Base-by-base conservation (phyloP, 2,888 invertebrate species). In the Diplazon laetatorius region DNA sequence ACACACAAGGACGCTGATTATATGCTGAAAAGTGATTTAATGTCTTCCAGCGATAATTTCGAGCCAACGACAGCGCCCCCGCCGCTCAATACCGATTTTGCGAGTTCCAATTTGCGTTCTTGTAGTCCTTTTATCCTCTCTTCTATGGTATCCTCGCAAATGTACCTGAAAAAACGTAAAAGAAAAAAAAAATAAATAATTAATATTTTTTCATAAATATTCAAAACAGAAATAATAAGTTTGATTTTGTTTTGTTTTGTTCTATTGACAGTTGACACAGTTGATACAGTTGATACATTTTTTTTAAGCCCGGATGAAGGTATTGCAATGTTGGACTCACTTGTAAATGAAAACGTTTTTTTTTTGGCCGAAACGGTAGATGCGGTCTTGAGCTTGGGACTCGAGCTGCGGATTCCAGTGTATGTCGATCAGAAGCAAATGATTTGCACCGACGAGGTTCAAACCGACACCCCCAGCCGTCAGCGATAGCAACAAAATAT, bases 351-450 rank as follows among this genome's bases (percentile, higher is more conserved):
- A 93, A 0, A 98, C 98, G 83, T 94, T 91, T 87, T 95, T 96
- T 59, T 91, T 93, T 90, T 99, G 99, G 0, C 98, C 98, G 80
- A 98, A 95, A 77, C 98, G 92, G 91, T 98, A 98, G 79, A 99
- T 95, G 78, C 99, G 93, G 92, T 99, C 99, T 91, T 97, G 97
- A 0, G 98, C 99, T 91, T 99, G 99, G 50, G 95, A 93, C 91
- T 99, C 99, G 55, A 99, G 91, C 87, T 98, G 98, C 0, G 99
- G 99, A 93, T 99, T 99, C 98, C 98, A 99, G 91, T 99, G 98
- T 66, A 97, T 93, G 92, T 99, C 99, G 20, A 98, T 91, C 37
- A 99, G 92, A 35, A 98, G 93, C 57, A 99, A 93, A 90, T 99
- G 97, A 92, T 97, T 98, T 0, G 95, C 99, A 1, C 98, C 99